Evolutionary conservation across 2,113 vertebrate genomes (phyloP).

Genomic region (Noctilio leporinus): DNA sequence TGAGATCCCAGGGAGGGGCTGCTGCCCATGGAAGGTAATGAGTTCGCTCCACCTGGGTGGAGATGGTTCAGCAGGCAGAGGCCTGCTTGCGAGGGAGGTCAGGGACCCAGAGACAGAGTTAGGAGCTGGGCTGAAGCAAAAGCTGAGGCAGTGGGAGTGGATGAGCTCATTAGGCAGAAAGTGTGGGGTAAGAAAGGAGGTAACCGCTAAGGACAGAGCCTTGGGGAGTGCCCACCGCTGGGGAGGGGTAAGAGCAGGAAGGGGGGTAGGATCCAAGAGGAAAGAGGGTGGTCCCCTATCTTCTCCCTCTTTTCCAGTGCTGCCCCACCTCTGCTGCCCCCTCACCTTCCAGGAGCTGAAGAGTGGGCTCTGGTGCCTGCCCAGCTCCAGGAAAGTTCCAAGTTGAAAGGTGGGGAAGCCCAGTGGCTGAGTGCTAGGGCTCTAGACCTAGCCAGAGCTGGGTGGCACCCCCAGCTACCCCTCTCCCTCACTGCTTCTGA

Average conservation of each 20-base stretch:
- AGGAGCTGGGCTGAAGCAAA: slow-evolving; percentile 2
- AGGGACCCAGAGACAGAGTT: not conserved
- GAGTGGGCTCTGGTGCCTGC: not conserved
- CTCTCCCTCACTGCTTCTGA: too few species aligned
- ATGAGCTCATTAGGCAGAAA: slow-evolving; percentile 1
- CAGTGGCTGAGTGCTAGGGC: not conserved
- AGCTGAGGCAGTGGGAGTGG: not conserved
- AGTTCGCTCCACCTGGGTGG: not conserved
- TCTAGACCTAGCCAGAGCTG: not conserved
- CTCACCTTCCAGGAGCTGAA: not conserved
- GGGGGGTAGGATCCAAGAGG: not conserved
- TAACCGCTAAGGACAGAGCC: not conserved
- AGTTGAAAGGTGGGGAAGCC: not conserved
- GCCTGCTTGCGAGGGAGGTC: slow-evolving; percentile 6
- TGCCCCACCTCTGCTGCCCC: not conserved
- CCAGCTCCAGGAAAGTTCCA: not conserved
- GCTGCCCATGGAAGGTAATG: not conserved
- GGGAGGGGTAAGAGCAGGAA: not conserved
- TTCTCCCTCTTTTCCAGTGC: not conserved
- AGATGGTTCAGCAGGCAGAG: not conserved
- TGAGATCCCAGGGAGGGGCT: not conserved
- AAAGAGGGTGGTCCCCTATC: not conserved
- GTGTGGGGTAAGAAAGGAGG: not conserved
- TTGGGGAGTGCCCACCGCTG: not conserved
- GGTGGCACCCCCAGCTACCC: too few species aligned